Evolutionary conservation across 2,888 invertebrate species (phyloP), one percentile per base, ranked within the genome.

Genomic region (Boloria selene): DNA sequence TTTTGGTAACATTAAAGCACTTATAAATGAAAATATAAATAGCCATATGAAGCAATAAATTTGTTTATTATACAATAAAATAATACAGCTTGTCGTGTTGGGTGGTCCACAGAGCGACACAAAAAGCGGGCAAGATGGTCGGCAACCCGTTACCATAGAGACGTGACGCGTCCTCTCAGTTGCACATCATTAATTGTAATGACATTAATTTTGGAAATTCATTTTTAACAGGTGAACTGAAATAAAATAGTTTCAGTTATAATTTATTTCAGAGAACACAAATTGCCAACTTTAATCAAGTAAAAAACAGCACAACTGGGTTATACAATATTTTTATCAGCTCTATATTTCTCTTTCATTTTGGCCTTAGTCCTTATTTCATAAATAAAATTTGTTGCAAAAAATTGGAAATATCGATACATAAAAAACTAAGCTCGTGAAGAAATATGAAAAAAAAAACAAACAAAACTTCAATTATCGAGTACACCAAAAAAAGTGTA

Each of bases 1-100:
- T 77, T 38, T 38, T 70, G 79, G 75, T 80, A 84, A 88, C 85
- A 87, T 87, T n/a, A 86, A 86, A 86, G 77, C 84, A 82, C 85
- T 89, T 87, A 88, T 87, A 89, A 90, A 90, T 88, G 90, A 88
- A 90, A 88, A 86, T 85, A 88, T 86, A 89, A 88, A 90, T 86
- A 90, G 84, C 84, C 90, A 87, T 90, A 88, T 90, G 87, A 85
- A 86, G 90, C 86, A 89, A 90, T 91, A 91, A 92, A 92, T 91
- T 89, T 89, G 87, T 92, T 92, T 90, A 91, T 90, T 86, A 88
- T 90, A 90, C 87, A 90, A 91, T 91, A 92, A 92, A 91, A 90
- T 91, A 90, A 91, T 90, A 86, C 86, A 84, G 86, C 85, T 79
- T 81, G 83, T 79, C 90, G 82, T 83, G 84, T 77, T 92, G 92